Base-by-base conservation (phyloP, 2,888 invertebrate species). In the Gonocerus acuteangulatus region DNA sequence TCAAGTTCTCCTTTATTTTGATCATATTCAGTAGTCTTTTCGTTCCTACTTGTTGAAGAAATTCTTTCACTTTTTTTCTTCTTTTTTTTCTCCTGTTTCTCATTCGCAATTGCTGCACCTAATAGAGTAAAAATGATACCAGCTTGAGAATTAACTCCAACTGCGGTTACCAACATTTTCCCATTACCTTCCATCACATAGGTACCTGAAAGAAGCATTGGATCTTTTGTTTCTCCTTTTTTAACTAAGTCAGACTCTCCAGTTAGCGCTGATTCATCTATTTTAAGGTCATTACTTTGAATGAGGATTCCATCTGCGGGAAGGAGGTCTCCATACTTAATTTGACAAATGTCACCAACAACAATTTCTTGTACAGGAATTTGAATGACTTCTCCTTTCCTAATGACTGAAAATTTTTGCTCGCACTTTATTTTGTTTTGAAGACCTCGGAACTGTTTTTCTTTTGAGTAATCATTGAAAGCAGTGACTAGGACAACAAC, bases 111-210 rank as follows among this genome's bases (percentile, higher is more conserved):
- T 49, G 92, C 91, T 19, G 97, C 97, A 60, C 97, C 97, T 70
- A 99, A 82, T 18, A 99, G 82, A 6, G 96, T 95, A 79, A 99
- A 97, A 75, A 99, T 99, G 74, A 99, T 99, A 73, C 99, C 99
- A 61, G 99, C 96, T 75, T 97, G 97, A 3, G 97, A 97, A 79
- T 97, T 96, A 64, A 94, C 86, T 62, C 95, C 99, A 39, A 99
- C 99, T 27, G 97, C 99, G 51, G 95, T 87, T 61, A 99, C 95
- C 72, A 99, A 75, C 92, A 97, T 96, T 80, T 96, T 96, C 64
- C 97, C 99, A 68, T 95, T 96, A 67, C 99, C 99, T 79, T 99
- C 99, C 99, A 99, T 99, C 66, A 97, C 95, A 78, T 99, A 97
- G 63, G 99, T 99, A 69, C 93, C 93, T 72, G 97, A 97, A 73